Evolutionary conservation across 2,113 vertebrate species (phyloP).

Genomic region (Pluvianellus socialis): DNA sequence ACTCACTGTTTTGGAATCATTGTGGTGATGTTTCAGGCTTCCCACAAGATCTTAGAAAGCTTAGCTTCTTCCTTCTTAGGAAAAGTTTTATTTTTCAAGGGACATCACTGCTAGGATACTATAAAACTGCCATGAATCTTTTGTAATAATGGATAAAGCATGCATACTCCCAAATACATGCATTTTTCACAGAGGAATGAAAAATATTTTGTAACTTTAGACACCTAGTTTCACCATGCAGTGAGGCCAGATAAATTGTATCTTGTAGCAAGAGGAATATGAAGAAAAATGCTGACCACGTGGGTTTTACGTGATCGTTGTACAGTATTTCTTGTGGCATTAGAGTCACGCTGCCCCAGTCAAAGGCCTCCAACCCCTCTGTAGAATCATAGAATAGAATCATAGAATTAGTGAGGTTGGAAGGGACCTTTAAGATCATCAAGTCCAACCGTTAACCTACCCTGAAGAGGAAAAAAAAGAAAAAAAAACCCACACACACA

Average conservation of each 20-base stretch:
- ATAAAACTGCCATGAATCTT: not conserved
- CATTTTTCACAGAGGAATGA: not conserved
- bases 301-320: not conserved
- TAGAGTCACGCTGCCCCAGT: not conserved
- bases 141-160: not conserved
- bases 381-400: no score
- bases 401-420: no score
- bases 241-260: not conserved
- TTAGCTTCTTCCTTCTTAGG: constrained; percentile 55
- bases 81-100: constrained; percentile 48
- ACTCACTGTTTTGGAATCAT: constrained; percentile 31
- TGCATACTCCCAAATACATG: not conserved
- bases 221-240: not conserved
- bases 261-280: not conserved
- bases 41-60: not conserved
- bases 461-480: no score
- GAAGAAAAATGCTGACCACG: not conserved
- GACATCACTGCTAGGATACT: not conserved
- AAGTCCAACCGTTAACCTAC: no score
- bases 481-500: no score
- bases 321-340: not conserved
- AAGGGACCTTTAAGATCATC: no score
- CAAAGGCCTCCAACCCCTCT: not conserved
- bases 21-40: constrained; percentile 49
- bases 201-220: not conserved